phyloP scores from a whole-genome alignment of 2,113 vertebrate species.

The Synchiropus splendidus region DNA sequence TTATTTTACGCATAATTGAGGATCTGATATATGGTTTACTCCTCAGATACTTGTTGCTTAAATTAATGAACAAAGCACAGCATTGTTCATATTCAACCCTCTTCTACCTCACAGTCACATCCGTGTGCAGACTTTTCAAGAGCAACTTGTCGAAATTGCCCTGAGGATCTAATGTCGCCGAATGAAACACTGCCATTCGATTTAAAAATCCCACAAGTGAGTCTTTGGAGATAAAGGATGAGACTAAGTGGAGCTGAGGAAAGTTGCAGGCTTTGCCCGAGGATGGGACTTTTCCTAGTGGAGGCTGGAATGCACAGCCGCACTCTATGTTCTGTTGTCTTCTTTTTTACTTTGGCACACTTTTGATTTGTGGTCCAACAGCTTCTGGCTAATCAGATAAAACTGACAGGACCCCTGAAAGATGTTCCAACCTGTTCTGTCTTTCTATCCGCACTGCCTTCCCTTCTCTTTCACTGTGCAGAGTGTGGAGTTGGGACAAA shows the following conservation, averaged over 20 bases:
- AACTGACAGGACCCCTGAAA: conserved; percentile 69
- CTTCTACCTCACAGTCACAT: conserved; percentile 38
- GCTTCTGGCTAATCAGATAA: conserved; percentile 76
- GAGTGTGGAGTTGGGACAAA: conserved; percentile 37
- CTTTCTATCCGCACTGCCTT: conserved; percentile 17
- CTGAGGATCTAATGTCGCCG: conserved; percentile 19
- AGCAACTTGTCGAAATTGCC: conserved; percentile 42
- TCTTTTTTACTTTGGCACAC: conserved; percentile 42
- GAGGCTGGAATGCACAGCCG: conserved; percentile 53
- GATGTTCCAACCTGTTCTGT: conserved; percentile 71
- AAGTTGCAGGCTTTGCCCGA: conserved; percentile 48
- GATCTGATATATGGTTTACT: too few relatives aligned
- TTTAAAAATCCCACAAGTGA: conserved; percentile 34
- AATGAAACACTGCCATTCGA: conserved; percentile 30
- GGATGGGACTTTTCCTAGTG: conserved; percentile 56
- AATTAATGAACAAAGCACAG: too few relatives aligned
- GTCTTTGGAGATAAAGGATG: conserved; percentile 38
- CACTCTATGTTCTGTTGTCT: conserved; percentile 48
- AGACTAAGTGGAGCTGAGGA: conserved; percentile 55
- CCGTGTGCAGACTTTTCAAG: conserved; percentile 31
- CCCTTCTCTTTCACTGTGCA: conserved; percentile 6
- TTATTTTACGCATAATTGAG: too few relatives aligned
- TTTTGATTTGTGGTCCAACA: conserved; percentile 67
- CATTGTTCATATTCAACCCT: conserved; percentile 37
- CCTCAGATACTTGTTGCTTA: too few relatives aligned